phyloP scores from a whole-genome alignment of 2,797 vertebrate genomes.

The Sebastiscus albofasciatus region DNA sequence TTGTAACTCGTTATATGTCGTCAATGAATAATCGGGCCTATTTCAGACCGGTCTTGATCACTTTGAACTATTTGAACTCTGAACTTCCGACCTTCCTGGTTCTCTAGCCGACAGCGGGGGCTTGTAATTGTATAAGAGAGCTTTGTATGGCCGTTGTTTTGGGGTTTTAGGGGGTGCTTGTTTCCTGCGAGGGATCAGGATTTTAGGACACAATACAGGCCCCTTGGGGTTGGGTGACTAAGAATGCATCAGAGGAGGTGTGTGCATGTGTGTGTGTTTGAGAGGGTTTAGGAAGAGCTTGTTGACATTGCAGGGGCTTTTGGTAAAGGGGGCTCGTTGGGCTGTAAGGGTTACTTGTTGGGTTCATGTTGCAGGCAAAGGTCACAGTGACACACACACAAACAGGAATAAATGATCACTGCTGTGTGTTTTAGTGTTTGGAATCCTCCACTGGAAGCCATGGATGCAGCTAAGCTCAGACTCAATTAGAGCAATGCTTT shows the following conservation, averaged over 20 bases:
- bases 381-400: slow-evolving; percentile 15
- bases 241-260: slow-evolving; percentile 61
- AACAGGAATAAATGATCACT: background rate
- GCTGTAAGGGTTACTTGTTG: slow-evolving; percentile 39
- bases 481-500: slow-evolving; percentile 14
- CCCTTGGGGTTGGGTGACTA: slow-evolving; percentile 68
- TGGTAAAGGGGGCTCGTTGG: slow-evolving; percentile 50
- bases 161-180: slow-evolving; percentile 70
- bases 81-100: slow-evolving; percentile 59
- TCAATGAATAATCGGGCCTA: slow-evolving; percentile 17
- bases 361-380: slow-evolving; percentile 42
- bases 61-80: slow-evolving; percentile 68
- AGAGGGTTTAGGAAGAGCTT: slow-evolving; percentile 61
- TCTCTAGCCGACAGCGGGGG: slow-evolving; percentile 42
- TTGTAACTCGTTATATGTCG: slow-evolving; percentile 34
- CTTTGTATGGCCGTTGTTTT: slow-evolving; percentile 66
- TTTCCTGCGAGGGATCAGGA: slow-evolving; percentile 77
- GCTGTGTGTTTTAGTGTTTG: background rate
- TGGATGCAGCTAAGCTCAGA: background rate
- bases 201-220: slow-evolving; percentile 70
- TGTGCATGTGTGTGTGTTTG: slow-evolving; percentile 15
- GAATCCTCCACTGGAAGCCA: background rate
- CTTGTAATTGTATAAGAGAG: slow-evolving; percentile 70
- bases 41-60: slow-evolving; percentile 34
- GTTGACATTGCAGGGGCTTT: slow-evolving; percentile 66